Evolutionary conservation across 2,797 vertebrate genomes (phyloP), one percentile per base, ranked within the genome.

Genomic region (Chelmon rostratus): DNA sequence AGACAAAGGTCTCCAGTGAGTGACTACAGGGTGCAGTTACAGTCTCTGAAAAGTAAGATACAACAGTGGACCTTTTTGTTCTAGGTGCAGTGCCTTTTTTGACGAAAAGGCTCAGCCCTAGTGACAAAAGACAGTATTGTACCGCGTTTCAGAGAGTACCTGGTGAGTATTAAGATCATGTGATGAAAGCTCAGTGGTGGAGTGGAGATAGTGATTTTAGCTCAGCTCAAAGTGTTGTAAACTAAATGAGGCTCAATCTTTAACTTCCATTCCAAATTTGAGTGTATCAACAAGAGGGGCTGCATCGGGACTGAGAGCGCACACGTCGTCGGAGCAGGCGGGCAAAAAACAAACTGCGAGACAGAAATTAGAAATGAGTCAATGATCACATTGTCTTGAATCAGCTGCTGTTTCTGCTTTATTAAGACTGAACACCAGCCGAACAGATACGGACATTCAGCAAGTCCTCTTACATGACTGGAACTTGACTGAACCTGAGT

Each of bases 1-100:
- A 79, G 72, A 75, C 47, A 74, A 78, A 71, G 68, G 42, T 72
- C 63, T 84, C 62, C 63, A 61, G 83, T 78, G 86, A 88, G 78
- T 13, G 10, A 72, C 68, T 53, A 62, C 18, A 68, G 69, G 80
- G 70, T 91, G 74, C 53, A 62, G 79, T 79, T 88, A 83, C 76
- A 50, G 54, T 61, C 82, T 87, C 77, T 71, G 86, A 86, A 89
- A 79, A 73, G 56, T 5, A 46, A 1, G 50, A 80, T 75, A 76
- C 82, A 85, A 80, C 76, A 63, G 44, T 71, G 79, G 44, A 64
- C 0, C 65, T 42, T 78, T 79, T 85, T 81, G 80, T 72, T 80
- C 38, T 33, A n/a, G 72, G 49, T 25, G 66, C 75, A 63, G 66
- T n/a, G 58, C 76, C 73, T 78, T 70, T 47, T 40, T n/a, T 65